Evolutionary conservation across 1,140 invertebrate species (phyloP).

Genomic region (Dendrolimus punctatus): DNA sequence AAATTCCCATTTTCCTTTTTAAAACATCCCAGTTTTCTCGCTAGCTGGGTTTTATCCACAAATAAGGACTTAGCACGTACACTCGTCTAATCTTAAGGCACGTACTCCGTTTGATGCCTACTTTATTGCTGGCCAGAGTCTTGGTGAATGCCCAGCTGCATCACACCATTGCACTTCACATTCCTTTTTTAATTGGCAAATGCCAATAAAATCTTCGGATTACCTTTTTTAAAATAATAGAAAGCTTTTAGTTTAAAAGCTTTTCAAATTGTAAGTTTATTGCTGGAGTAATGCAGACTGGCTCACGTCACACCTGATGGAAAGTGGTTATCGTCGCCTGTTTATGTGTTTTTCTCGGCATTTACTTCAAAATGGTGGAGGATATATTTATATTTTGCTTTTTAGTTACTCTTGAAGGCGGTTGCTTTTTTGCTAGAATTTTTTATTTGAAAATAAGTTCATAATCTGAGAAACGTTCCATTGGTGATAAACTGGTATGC

Average conservation of each 20-base stretch:
- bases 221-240: slow-evolving; percentile 4
- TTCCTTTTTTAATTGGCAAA: slow-evolving; percentile 21
- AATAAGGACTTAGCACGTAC: slow-evolving; percentile 39
- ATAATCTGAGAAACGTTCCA: background rate
- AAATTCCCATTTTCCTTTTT: slow-evolving; percentile 18
- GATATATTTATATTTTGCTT: background rate
- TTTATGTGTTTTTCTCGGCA: too few species aligned
- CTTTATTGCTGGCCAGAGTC: slow-evolving; percentile 36
- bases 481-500: background rate
- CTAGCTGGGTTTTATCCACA: slow-evolving; percentile 20
- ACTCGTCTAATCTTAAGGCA: slow-evolving; percentile 30
- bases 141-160: slow-evolving; percentile 30
- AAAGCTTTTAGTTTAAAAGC: background rate
- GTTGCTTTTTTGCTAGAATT: background rate
- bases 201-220: slow-evolving; percentile 15
- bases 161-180: slow-evolving; percentile 20
- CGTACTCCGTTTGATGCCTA: slow-evolving; percentile 45
- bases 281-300: background rate
- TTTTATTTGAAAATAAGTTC: background rate
- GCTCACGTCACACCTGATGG: too few species aligned
- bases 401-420: background rate
- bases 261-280: background rate
- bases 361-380: too few species aligned
- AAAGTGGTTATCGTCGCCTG: too few species aligned
- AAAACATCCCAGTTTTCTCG: slow-evolving; percentile 17